Evolutionary conservation across 2,888 invertebrate species (phyloP), one percentile per base, ranked within the genome.

Genomic region (Cepaea hortensis): DNA sequence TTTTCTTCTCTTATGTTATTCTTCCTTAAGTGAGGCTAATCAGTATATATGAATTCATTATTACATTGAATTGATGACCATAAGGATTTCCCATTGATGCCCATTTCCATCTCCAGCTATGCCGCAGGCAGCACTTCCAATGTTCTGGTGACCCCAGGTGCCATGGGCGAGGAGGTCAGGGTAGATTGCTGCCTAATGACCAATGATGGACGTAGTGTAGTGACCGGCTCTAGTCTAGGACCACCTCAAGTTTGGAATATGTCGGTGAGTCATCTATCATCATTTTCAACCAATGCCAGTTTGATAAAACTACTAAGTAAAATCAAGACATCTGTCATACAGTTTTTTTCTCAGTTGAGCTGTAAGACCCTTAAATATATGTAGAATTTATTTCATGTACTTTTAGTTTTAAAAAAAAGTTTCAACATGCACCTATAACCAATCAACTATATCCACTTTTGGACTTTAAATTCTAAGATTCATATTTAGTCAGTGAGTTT

Each of bases 221-320:
- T 94, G 70, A 94, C 94, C 4, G 94, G 94, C 5, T 94, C 94
- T 48, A 92, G 92, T 84, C 90, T 92, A 13, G 94, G 94, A 65
- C 94, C 94, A 62, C 94, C 94, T 20, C 94, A 94, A 92, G 93
- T 94, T 65, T 94, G 94, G 94, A 93, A 94, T 87, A 94, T 94
- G 93, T 92, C 91, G 91, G 94, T 94, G 88, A 87, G 87, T 72
- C 6, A 7, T 50, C 23, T 82, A 0, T 79, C n/a, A 73, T 13
- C 73, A n/a, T 18, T 15, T 68, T 18, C 68, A 20, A 11, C 5
- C 35, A 35, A 35, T 68, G 18, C 5, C n/a, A 68, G 13, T 68
- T 20, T 20, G 4, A 20, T 18, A 7, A 65, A 13, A 65, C 18
- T 65, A 1, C 65, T 65, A 65, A 65, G 65, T 13, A 68, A 68